phyloP scores from a whole-genome alignment of 2,797 vertebrate species.

The Danio choprae region DNA sequence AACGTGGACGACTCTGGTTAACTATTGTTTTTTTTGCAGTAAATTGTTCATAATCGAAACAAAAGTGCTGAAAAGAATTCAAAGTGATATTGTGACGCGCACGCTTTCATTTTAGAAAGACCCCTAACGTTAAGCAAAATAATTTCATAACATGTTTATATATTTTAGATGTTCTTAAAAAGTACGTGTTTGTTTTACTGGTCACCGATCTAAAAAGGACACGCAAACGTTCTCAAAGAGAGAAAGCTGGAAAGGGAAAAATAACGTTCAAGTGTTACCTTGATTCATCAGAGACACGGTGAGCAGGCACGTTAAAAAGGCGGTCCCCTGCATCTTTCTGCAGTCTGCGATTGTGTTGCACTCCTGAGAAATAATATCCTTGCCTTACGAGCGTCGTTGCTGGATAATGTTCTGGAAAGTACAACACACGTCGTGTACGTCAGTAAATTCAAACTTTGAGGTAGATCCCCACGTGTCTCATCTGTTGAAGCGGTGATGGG shows the following conservation, averaged over 20 bases:
- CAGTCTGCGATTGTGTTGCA: background rate
- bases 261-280: conserved; percentile 49
- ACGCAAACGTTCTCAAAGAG: background rate
- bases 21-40: background rate
- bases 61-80: background rate
- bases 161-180: background rate
- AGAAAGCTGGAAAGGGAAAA: no score
- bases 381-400: background rate
- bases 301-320: conserved; percentile 44
- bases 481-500: conserved; percentile 21
- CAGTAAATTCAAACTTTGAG: conserved; percentile 46
- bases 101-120: background rate
- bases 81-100: background rate
- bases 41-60: background rate
- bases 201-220: background rate
- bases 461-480: conserved; percentile 45
- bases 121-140: no score
- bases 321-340: conserved; percentile 47
- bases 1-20: background rate
- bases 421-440: background rate
- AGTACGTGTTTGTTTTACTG: background rate
- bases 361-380: conserved; percentile 39
- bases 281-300: conserved; percentile 38
- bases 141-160: background rate
- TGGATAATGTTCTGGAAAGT: background rate